Evolutionary conservation across 1,140 invertebrate genomes (phyloP).

Genomic region (Drosophila biarmipes): DNA sequence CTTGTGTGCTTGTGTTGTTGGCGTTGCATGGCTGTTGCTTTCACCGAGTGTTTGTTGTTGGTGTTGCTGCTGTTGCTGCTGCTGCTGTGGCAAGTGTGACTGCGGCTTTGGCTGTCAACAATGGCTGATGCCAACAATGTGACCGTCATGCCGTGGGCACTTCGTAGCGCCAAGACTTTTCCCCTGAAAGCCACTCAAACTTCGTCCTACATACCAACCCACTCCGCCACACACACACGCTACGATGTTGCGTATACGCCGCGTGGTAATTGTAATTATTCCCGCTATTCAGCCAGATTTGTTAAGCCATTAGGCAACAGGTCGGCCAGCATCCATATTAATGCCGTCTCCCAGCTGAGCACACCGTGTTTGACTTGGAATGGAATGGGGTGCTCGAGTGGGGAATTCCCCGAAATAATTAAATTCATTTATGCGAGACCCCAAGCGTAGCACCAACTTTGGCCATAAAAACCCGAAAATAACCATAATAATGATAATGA

Average conservation of each 20-base stretch:
- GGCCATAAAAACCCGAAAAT: conserved; percentile 67
- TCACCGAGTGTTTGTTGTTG: conserved; percentile 26
- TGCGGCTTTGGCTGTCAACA: conserved; percentile 75
- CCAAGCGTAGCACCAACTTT: conserved; percentile 52
- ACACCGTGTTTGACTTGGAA: conserved; percentile 15
- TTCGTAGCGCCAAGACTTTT: conserved; percentile 59
- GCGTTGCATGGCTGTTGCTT: conserved; percentile 6
- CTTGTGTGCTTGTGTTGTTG: conserved; percentile 26
- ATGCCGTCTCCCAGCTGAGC: conserved; percentile 33
- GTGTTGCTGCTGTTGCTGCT: conserved; percentile 24
- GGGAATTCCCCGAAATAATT: conserved; percentile 57
- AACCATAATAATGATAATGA: conserved; percentile 63
- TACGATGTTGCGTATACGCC: conserved; percentile 52
- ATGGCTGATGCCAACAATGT: conserved; percentile 72
- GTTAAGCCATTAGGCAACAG: conserved; percentile 60
- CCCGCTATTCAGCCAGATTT: conserved; percentile 50
- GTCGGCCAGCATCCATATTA: conserved; percentile 52
- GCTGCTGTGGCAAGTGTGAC: conserved; percentile 55
- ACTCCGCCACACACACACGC: not conserved
- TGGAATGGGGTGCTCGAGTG: not conserved
- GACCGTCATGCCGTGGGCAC: conserved; percentile 59
- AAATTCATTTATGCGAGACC: conserved; percentile 69
- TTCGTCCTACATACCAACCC: conserved; percentile 16
- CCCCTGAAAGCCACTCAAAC: conserved; percentile 69
- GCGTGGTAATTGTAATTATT: conserved; percentile 58